A percentile compares a stretch with the other conserved stretches of the same genome.
phyloP scores from a whole-genome alignment of 2,113 vertebrate species.

The Hemibagrus wyckioides region DNA sequence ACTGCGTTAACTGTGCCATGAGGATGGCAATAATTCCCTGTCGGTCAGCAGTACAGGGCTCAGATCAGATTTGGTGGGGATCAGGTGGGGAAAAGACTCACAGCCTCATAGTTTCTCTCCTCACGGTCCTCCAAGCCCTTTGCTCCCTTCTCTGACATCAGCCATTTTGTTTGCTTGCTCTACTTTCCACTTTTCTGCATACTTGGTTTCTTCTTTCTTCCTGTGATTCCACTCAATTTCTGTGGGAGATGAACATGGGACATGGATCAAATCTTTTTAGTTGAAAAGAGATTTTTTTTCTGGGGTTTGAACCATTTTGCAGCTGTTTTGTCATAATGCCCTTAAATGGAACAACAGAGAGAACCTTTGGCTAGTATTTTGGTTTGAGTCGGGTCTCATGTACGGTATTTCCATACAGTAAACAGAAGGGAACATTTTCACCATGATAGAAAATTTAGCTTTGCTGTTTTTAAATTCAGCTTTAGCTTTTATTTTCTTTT shows the following conservation, averaged over 20 bases:
- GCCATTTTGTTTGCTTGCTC: slow-evolving; percentile 64
- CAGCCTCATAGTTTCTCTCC: slow-evolving; percentile 39
- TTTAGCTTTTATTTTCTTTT: background rate
- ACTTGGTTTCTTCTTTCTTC: slow-evolving; percentile 52
- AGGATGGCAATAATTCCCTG: slow-evolving; percentile 59
- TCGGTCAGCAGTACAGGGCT: slow-evolving; percentile 66
- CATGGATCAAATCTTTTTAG: slow-evolving; percentile 72
- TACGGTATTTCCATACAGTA: background rate
- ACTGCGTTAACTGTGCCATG: slow-evolving; percentile 41
- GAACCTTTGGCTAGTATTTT: slow-evolving; percentile 53
- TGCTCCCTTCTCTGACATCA: slow-evolving; percentile 60
- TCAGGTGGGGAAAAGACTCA: slow-evolving; percentile 65
- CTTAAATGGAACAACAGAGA: slow-evolving; percentile 57
- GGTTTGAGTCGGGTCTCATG: background rate
- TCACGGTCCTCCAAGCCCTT: slow-evolving; percentile 37
- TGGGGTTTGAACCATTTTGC: slow-evolving; percentile 69
- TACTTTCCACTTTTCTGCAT: slow-evolving; percentile 60
- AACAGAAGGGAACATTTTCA: background rate
- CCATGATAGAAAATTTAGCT: background rate
- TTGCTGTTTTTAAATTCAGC: no score
- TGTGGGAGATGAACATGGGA: slow-evolving; percentile 70
- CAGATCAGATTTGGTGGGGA: slow-evolving; percentile 61
- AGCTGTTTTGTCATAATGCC: slow-evolving; percentile 69
- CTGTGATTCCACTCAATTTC: slow-evolving; percentile 60
- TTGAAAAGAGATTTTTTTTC: slow-evolving; percentile 60